A percentile compares a stretch with the other conserved stretches of the same genome.
Evolutionary conservation across 2,797 vertebrate species (phyloP).

Genomic region (Bradypus variegatus): DNA sequence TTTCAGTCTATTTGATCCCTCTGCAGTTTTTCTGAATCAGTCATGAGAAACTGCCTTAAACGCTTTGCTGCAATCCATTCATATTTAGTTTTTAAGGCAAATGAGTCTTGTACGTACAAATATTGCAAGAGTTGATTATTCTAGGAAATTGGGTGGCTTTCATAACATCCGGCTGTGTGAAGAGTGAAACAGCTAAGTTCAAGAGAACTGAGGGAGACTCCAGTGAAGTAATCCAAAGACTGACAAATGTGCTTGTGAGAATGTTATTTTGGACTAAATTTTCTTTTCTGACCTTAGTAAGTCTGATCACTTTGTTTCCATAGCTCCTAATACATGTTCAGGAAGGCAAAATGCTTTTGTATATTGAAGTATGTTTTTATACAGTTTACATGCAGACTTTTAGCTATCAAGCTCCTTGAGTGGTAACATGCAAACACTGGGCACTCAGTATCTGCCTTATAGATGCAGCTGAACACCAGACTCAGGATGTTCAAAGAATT

Average conservation of each 20-base stretch:
- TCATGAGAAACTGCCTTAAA: neutral
- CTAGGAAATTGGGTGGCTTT: conserved; percentile 37
- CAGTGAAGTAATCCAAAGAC: neutral
- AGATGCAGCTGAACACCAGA: neutral
- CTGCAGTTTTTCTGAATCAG: neutral
- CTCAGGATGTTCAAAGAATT: neutral
- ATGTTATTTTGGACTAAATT: neutral
- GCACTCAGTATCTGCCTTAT: no score
- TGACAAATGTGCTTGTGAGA: neutral
- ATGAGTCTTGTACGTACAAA: neutral
- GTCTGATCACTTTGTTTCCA: neutral
- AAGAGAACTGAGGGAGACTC: neutral
- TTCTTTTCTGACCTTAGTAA: neutral
- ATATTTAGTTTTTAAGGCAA: neutral
- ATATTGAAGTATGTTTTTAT: neutral
- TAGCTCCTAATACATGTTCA: neutral
- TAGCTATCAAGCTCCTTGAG: neutral
- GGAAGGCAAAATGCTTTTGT: neutral
- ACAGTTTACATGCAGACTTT: neutral
- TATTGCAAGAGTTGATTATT: neutral
- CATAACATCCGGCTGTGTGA: neutral
- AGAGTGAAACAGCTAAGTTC: neutral
- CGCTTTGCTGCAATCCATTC: neutral
- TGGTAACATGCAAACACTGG: neutral
- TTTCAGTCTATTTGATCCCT: neutral